Conservation (phyloP, 2,888 invertebrate species). For the Dolomedes plantarius region DNA sequence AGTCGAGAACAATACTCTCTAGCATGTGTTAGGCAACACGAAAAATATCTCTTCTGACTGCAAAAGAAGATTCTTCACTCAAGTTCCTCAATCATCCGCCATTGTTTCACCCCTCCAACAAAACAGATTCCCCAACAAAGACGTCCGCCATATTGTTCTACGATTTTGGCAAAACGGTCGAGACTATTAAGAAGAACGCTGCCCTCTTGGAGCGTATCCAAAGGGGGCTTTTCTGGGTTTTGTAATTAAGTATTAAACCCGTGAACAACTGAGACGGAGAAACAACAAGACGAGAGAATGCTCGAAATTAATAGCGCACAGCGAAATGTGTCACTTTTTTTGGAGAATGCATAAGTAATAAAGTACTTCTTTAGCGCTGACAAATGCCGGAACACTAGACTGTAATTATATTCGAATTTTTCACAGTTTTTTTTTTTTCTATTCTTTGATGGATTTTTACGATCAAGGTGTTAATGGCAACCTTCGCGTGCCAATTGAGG, state of each 20-base stretch:
- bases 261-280: slow-evolving; percentile 33
- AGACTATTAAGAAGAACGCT: slow-evolving; percentile 18
- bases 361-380: slow-evolving; percentile 45
- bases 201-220: slow-evolving; percentile 36
- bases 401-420: slow-evolving; percentile 50
- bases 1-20: background rate
- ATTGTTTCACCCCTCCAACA: background rate
- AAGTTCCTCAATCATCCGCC: slow-evolving; percentile 10
- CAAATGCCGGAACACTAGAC: slow-evolving; percentile 33
- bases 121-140: background rate
- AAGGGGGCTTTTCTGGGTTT: background rate
- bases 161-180: background rate
- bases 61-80: background rate
- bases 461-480: slow-evolving; percentile 46
- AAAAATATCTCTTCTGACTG: background rate
- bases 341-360: slow-evolving; percentile 47
- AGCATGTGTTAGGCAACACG: background rate
- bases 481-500: slow-evolving; percentile 31
- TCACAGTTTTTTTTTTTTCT: slow-evolving; percentile 6
- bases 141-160: background rate
- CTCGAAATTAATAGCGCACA: slow-evolving; percentile 34
- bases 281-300: slow-evolving; percentile 22
- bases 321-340: slow-evolving; percentile 17
- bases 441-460: background rate
- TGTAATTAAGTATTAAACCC: slow-evolving; percentile 55